These are phyloP conservation scores for Cryptotis parvus DNA, from an alignment of 2,113 vertebrate species.

Conservation along the genomic window DNA sequence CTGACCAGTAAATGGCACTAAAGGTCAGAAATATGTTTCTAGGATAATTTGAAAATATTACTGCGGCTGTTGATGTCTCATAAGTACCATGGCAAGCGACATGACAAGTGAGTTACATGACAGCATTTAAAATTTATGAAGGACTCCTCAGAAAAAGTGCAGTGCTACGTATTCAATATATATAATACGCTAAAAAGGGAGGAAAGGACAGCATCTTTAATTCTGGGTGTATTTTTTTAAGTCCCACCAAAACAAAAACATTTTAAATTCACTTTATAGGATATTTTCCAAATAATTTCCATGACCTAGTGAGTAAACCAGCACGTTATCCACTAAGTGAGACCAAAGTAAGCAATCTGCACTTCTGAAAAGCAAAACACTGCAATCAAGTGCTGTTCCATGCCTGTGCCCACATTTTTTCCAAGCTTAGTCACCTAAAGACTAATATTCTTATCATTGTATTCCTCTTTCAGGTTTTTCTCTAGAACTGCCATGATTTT, in stretches of 20 bases:
- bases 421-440: not conserved
- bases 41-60: not conserved
- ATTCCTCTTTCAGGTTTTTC: constrained; percentile 13
- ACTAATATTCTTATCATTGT: not conserved
- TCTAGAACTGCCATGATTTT: constrained; percentile 39
- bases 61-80: not conserved
- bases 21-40: not conserved
- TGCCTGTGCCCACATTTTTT: not conserved
- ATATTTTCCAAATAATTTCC: constrained; percentile 44
- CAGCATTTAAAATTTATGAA: not conserved
- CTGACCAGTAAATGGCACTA: not conserved
- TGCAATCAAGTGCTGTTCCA: fast-evolving
- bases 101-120: not conserved
- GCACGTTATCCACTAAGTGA: not conserved
- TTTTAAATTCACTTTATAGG: constrained; percentile 9
- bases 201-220: not conserved
- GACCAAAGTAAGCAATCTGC: not conserved
- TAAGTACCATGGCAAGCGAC: not conserved
- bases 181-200: not conserved
- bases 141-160: not conserved
- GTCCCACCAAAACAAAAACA: constrained; percentile 23
- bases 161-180: not conserved
- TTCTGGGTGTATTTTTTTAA: not conserved
- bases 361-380: not conserved
- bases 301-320: constrained; percentile 42